Evolutionary conservation across 2,113 vertebrate species (phyloP).

Genomic region (Coptodon bakossiorum): DNA sequence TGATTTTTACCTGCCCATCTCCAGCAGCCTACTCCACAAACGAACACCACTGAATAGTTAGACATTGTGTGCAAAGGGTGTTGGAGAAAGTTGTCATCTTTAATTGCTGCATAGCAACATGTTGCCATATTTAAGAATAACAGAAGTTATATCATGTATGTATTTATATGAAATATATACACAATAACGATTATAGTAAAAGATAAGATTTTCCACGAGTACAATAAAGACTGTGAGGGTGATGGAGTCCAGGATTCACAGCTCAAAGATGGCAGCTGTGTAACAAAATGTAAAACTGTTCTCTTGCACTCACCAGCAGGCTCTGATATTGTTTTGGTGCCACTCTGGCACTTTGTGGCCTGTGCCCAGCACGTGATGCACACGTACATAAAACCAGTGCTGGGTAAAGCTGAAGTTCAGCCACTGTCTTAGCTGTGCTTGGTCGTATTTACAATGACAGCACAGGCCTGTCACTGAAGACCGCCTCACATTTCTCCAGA

Average conservation of each 20-base stretch:
- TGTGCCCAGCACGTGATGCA: background rate
- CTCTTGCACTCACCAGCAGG: background rate
- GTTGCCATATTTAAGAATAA: background rate
- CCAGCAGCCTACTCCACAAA: background rate
- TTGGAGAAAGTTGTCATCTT: background rate
- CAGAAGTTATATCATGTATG: background rate
- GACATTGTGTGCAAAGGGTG: background rate
- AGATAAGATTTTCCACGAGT: rapidly evolving
- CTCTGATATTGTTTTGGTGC: background rate
- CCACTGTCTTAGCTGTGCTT: background rate
- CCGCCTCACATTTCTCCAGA: background rate
- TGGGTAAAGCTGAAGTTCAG: background rate
- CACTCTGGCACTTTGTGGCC: background rate
- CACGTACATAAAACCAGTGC: background rate
- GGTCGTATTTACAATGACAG: background rate
- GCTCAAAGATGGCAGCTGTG: background rate
- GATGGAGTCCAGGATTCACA: background rate
- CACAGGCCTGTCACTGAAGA: background rate
- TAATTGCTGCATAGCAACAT: background rate
- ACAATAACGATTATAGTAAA: background rate
- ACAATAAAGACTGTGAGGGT: background rate
- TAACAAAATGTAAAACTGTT: background rate
- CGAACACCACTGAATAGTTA: rapidly evolving
- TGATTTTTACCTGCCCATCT: background rate
- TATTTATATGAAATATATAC: background rate